A percentile compares a stretch with the other conserved stretches of the same genome.
Evolutionary conservation across 1,140 invertebrate genomes (phyloP).

Genomic region (Drosophila busckii): DNA sequence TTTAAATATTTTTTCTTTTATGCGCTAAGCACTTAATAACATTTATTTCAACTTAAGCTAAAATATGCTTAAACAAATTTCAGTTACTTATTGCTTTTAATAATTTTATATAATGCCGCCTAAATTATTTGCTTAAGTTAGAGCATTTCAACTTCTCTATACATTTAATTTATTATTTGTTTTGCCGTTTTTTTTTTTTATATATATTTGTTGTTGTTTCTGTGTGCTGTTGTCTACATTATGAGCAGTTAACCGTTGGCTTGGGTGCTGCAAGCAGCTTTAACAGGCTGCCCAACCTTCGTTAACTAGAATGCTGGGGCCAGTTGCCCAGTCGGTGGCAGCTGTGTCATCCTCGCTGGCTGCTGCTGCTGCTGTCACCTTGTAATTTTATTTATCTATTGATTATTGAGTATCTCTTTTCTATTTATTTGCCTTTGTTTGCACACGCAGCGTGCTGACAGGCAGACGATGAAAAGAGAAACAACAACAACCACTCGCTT

Average conservation of each 20-base stretch:
- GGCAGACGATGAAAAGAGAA: slow-evolving; percentile 21
- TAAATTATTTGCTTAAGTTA: too few relatives aligned
- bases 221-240: slow-evolving; percentile 56
- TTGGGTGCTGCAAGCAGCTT: slow-evolving; percentile 46
- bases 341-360: slow-evolving; percentile 45
- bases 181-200: not conserved
- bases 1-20: too few relatives aligned
- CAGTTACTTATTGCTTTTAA: too few relatives aligned
- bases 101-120: too few relatives aligned
- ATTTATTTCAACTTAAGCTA: too few relatives aligned
- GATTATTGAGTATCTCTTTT: slow-evolving; percentile 77
- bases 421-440: slow-evolving; percentile 77
- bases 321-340: slow-evolving; percentile 17
- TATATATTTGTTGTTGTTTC: not conserved
- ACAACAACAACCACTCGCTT: not conserved
- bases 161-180: not conserved
- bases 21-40: too few relatives aligned
- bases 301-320: not conserved
- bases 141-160: slow-evolving; percentile 3
- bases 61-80: too few relatives aligned
- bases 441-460: slow-evolving; percentile 63
- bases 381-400: slow-evolving; percentile 78
- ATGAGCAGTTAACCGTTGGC: slow-evolving; percentile 59
- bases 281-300: slow-evolving; percentile 23
- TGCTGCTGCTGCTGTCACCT: slow-evolving; percentile 61